Conservation (phyloP, 2,113 vertebrate species). For the Sigmodon hispidus region DNA sequence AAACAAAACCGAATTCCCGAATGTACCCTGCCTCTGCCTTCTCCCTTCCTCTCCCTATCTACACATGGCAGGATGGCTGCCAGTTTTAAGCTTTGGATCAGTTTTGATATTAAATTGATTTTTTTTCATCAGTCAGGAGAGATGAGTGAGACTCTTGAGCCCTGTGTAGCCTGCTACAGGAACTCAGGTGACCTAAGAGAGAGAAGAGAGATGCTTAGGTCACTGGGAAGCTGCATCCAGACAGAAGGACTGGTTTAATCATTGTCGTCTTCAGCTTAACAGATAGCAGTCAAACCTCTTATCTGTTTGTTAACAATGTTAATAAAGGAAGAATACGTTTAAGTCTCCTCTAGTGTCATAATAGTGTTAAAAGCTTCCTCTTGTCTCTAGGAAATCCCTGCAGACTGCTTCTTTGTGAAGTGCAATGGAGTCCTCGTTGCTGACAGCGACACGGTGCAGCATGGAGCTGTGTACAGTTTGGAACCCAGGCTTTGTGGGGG, state of each 20-base stretch:
- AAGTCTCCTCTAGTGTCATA: not conserved
- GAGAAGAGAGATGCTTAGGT: not conserved
- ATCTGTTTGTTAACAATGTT: not conserved
- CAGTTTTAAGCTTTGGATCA: conserved; percentile 2
- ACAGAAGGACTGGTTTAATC: not conserved
- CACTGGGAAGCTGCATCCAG: not conserved
- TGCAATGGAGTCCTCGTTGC: conserved; percentile 84
- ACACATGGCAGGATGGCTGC: not conserved
- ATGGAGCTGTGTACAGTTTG: conserved; percentile 91
- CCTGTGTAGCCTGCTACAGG: not conserved
- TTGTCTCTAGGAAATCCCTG: conserved; percentile 83
- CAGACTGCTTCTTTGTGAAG: conserved; percentile 89
- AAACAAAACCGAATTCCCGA: not conserved
- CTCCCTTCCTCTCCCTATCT: not conserved
- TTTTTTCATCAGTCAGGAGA: not conserved
- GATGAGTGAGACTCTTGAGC: not conserved
- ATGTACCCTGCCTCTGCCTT: not conserved
- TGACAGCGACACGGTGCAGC: conserved; percentile 83
- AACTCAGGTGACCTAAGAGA: not conserved
- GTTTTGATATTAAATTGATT: not conserved
- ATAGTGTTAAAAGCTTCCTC: not conserved
- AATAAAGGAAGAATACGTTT: not conserved
- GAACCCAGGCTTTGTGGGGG: conserved; percentile 93
- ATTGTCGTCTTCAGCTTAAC: conserved; percentile 21
- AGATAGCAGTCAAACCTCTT: not conserved